These are phyloP conservation scores for Poecilia picta DNA, from an alignment of 2,797 vertebrate species.

Conservation along the genomic window DNA sequence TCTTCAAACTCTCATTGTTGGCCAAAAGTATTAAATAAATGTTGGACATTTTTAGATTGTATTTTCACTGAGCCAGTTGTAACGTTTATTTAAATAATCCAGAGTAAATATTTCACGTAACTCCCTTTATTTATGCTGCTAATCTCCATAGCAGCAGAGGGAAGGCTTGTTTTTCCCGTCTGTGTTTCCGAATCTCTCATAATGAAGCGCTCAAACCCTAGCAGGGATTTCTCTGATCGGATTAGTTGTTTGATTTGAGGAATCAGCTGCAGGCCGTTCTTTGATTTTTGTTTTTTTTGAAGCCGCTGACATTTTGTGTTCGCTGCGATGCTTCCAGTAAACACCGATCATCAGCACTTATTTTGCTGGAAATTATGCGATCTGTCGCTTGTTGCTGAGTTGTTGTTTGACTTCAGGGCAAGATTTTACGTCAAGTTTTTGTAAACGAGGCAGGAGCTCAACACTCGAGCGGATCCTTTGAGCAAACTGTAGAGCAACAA, in stretches of 20 bases:
- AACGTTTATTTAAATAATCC: not conserved
- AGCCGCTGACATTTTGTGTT: conserved; percentile 50
- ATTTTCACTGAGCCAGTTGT: no score
- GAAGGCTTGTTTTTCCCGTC: conserved; percentile 10
- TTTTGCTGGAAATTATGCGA: conserved; percentile 25
- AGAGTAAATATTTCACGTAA: not conserved
- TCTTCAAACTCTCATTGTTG: not conserved
- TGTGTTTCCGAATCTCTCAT: conserved; percentile 33
- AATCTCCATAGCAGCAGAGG: not conserved
- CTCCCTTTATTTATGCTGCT: not conserved
- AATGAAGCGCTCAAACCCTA: conserved; percentile 34
- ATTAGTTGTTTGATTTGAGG: conserved; percentile 43
- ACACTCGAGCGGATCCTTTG: conserved; percentile 12
- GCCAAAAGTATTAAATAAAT: not conserved
- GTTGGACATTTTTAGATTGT: not conserved
- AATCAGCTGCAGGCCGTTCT: conserved; percentile 43
- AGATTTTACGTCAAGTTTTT: conserved; percentile 30
- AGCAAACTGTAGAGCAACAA: not conserved
- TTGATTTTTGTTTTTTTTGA: conserved; percentile 20
- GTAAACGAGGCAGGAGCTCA: conserved; percentile 21
- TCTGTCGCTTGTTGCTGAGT: conserved; percentile 24
- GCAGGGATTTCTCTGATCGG: conserved; percentile 15
- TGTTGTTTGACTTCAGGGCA: conserved; percentile 42
- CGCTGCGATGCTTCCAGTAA: conserved; percentile 46
- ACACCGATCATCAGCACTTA: conserved; percentile 43